Evolutionary conservation across 1,140 invertebrate genomes (phyloP), one percentile per base, ranked within the genome.

Genomic region (Aphelinus atriplicis): DNA sequence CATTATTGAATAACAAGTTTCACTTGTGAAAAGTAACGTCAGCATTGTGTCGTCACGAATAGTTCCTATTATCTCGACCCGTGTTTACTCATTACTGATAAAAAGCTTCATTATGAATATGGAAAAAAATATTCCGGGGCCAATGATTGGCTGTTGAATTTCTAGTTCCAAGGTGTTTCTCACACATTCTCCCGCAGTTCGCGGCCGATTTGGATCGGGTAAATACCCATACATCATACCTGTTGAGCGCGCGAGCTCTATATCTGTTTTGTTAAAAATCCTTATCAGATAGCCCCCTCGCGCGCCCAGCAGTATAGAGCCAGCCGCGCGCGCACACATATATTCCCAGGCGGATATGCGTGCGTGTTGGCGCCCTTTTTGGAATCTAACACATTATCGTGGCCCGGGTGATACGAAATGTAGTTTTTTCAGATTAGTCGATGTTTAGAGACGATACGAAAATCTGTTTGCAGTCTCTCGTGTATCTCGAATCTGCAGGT

Each of bases 361-460:
- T 79, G 76, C 71, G 68, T 76, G 61, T 61, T 71, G 74, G 79
- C 84, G 74, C 80, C 81, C 76, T 81, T 81, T 76, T 75, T 68
- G 9, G 67, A 76, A 82, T 84, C 82, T 83, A 77, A 78, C 73
- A 70, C 43, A 73, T 80, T 84, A 85, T 84, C 84, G 71, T 5
- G 58, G 10, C n/a, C 26, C 5, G 10, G 46, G 26, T 56, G 46
- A 63, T 77, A 77, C 72, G 77, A 79, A 79, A 79, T 81, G 74
- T 83, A 48, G 63, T 79, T 65, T 67, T 75, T 83, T 78, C 73
- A 81, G 82, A 84, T 85, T 85, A 84, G 78, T 74, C 73, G 51
- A 3, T 85, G 75, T 86, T 85, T 85, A 80, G 67, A 82, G 73
- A 80, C 80, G 82, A 84, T 83, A 84, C 64, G 55, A 55, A 73